Base-by-base conservation (phyloP, 2,797 vertebrate species). In the Poeciliopsis paucimaculata region DNA sequence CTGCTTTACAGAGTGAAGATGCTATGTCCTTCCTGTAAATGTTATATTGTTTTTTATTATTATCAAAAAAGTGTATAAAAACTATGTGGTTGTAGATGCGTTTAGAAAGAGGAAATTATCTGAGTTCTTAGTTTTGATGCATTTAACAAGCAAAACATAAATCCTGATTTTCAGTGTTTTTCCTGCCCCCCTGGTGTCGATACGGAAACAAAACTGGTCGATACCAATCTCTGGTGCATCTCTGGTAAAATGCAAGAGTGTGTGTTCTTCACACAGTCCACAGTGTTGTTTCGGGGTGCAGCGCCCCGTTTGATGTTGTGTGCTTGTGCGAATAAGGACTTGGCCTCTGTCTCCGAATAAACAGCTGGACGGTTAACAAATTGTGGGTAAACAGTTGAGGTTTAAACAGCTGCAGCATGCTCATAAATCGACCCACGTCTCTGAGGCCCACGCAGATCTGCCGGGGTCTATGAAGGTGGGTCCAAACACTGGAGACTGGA, bases 381-480 rank as follows among this genome's bases (percentile, higher is more conserved):
- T 95, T 92, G 93, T 90, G 88, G 85, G 90, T 93, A 95, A 96
- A 95, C 84, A 95, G 77, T 84, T 45, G 31, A 87, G 92, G 95
- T 96, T 96, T 96, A 94, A 95, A 96, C 96, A 96, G 95, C 95
- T 96, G 96, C 79, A 90, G 31, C 90, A 79, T 90, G 88, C 90
- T 92, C 93, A 91, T 94, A 85, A 91, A 91, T 62, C 75, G 86
- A 51, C 75, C 73, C 23, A 75, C 75, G 51, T 36, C 60, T 81
- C 53, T 75, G 72, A 77, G 5, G 39, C 79, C 83, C 85, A 49
- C 3, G 51, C 79, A 79, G 9, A 53, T 89, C 80, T 86, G 81
- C 78, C 70, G 76, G 77, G 77, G 81, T 66, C 81, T 39, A 18
- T 28, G 26, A 47, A 84, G 82, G 41, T 57, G 3, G 45, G 68